Evolutionary conservation across 2,797 vertebrate genomes (phyloP), one percentile per base, ranked within the genome.

Genomic region (Molossus molossus): DNA sequence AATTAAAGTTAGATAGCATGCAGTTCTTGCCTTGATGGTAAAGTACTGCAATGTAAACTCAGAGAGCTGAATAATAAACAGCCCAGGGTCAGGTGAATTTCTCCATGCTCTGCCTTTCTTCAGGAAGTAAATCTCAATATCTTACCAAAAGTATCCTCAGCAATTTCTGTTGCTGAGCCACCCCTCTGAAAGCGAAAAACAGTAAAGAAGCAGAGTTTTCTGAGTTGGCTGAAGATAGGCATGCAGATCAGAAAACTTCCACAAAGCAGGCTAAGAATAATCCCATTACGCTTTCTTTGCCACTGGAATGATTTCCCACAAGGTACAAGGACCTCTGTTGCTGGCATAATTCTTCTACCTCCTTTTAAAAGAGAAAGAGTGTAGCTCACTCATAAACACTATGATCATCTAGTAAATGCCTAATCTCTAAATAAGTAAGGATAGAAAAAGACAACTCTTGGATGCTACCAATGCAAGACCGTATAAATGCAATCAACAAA

Each of bases 1-100:
- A 97, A 95, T 97, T 94, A 96, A 94, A 97, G 55, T 87, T 83
- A 97, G 87, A 90, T 62, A 95, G 81, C 83, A 95, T 65, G 86
- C 60, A 93, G 80, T 87, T 95, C 77, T 91, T 90, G 76, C 40
- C 73, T 93, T 90, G 45, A 85, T 95, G 77, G 75, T 67, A 77
- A 93, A 97, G 23, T 87, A 93, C 5, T 88, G 53, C n/a, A 75
- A 50, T 60, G 45, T 45, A 93, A 82, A 33, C n/a, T 65, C 64
- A 82, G 72, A 90, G 81, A 87, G 94, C 45, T 73, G 33, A 97
- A 94, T 94, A 93, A 90, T 45, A 88, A 79, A 72, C 62, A 93
- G 23, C 60, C 70, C 50, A 91, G 29, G 58, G 37, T 50, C 60
- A 92, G 58, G 70, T 79, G 14, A 37, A 69, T 89, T 92, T 96